Conservation (phyloP, 1,140 invertebrate genomes). For the Cydia splendana region DNA sequence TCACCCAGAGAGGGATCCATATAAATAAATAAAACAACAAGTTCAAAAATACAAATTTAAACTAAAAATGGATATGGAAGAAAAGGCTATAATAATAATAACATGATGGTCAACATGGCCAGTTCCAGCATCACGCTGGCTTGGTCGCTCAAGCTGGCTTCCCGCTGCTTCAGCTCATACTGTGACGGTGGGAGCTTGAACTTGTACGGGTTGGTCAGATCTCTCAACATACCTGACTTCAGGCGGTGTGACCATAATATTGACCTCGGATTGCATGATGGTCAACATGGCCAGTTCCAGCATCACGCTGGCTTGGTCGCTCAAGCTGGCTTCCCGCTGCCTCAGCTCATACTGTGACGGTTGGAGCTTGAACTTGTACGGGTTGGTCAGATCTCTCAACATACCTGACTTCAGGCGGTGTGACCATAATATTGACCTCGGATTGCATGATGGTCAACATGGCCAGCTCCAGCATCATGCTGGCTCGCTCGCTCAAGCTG, state of each 20-base stretch:
- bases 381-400: conserved; percentile 36
- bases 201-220: conserved; percentile 31
- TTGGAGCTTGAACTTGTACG: conserved; percentile 34
- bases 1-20: too few relatives aligned
- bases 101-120: conserved; percentile 50
- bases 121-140: conserved; percentile 62
- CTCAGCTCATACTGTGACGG: conserved; percentile 47
- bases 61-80: too few relatives aligned
- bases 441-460: conserved; percentile 55
- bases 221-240: neutral
- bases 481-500: conserved; percentile 48
- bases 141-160: conserved; percentile 44
- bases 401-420: conserved; percentile 43
- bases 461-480: conserved; percentile 61
- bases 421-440: conserved; percentile 53
- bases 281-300: conserved; percentile 57
- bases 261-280: conserved; percentile 57
- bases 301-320: conserved; percentile 56
- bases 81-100: too few relatives aligned
- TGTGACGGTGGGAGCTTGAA: conserved; percentile 42
- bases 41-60: too few relatives aligned
- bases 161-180: conserved; percentile 45
- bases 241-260: conserved; percentile 51
- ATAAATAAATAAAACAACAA: too few relatives aligned
- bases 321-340: conserved; percentile 40